Evolutionary conservation across 92 coral and sea anemone species (phyloP).

Genomic region (Micromussa lordhowensis): DNA sequence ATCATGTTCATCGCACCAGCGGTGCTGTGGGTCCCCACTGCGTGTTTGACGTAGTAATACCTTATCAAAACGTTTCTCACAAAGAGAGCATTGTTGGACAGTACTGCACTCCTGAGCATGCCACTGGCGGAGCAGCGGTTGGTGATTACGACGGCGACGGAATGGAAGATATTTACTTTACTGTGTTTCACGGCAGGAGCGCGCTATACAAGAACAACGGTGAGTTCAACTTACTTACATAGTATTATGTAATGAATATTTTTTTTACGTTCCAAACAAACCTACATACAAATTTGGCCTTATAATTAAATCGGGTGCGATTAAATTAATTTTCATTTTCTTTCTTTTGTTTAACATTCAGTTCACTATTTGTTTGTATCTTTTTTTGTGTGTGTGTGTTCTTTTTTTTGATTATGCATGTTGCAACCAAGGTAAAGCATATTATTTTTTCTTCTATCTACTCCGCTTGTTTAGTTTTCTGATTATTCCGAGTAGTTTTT

Average conservation of each 20-base stretch:
- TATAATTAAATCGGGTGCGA: too few species aligned
- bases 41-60: conserved; percentile 81
- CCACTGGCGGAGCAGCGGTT: conserved; percentile 96
- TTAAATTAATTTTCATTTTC: too few species aligned
- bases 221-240: neutral
- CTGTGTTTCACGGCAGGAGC: conserved; percentile 80
- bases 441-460: too few species aligned
- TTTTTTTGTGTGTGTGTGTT: too few species aligned
- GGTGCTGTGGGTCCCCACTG: conserved; percentile 92
- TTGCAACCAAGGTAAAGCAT: too few species aligned
- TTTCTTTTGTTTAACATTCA: too few species aligned
- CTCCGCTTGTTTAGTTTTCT: too few species aligned
- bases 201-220: conserved; percentile 86
- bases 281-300: too few species aligned
- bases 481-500: too few species aligned
- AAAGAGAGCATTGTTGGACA: conserved; percentile 74
- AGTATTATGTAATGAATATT: neutral
- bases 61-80: conserved; percentile 71
- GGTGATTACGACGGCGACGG: conserved; percentile 95
- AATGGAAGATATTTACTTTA: conserved; percentile 82
- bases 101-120: conserved; percentile 89
- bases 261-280: too few species aligned
- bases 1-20: conserved; percentile 76
- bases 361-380: too few species aligned
- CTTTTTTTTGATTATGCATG: too few species aligned